Conservation (phyloP, 2,797 vertebrate species). For the Rachycentron canadum region DNA sequence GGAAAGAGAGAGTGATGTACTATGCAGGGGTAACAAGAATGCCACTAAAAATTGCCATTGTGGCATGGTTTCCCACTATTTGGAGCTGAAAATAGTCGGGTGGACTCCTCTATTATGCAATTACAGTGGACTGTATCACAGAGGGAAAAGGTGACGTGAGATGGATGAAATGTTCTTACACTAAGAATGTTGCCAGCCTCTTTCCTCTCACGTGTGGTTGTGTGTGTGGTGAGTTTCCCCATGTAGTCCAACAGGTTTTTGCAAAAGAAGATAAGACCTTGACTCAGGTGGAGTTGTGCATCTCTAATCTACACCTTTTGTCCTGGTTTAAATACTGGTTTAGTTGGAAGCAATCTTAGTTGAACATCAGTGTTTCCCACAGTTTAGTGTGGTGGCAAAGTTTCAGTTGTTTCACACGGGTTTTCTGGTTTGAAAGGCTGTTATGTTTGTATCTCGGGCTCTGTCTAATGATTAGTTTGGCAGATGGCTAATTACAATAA, state of each 20-base stretch:
- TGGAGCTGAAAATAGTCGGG: conserved; percentile 66
- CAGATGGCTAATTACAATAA: neutral
- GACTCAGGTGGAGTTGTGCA: neutral
- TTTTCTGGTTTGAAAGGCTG: neutral
- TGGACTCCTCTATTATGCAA: conserved; percentile 77
- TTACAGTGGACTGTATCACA: conserved; percentile 69
- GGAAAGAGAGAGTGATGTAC: conserved; percentile 75
- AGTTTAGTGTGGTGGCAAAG: neutral
- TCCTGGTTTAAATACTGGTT: conserved; percentile 37
- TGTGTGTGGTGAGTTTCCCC: conserved; percentile 60
- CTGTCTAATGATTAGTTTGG: neutral
- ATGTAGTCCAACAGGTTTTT: conserved; percentile 63
- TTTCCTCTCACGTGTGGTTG: conserved; percentile 63
- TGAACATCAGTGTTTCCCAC: neutral
- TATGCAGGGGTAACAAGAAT: conserved; percentile 72
- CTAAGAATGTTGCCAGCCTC: conserved; percentile 70
- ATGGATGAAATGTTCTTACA: conserved; percentile 83
- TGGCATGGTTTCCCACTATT: conserved; percentile 77
- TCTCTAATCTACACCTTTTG: conserved; percentile 16
- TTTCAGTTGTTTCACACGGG: neutral
- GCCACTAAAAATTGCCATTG: conserved; percentile 68
- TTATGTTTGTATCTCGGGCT: neutral
- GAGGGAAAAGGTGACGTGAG: conserved; percentile 82
- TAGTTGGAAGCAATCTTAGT: conserved; percentile 13
- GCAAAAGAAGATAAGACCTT: conserved; percentile 29